Base-by-base conservation (phyloP, 2,888 invertebrate species). In the Rhimphoctona megacephalus region DNA sequence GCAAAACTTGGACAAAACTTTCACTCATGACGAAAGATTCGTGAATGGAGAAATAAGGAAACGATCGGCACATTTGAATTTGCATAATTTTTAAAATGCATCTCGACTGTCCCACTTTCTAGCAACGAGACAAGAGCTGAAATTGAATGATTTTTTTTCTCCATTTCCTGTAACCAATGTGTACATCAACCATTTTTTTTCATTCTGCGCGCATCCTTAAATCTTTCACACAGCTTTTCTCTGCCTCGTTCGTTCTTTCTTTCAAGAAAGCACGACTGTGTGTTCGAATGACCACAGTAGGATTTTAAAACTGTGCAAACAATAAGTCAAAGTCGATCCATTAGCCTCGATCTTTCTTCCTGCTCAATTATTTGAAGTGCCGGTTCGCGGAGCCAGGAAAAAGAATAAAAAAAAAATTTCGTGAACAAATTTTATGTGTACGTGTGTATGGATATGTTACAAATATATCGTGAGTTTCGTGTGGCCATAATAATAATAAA, bases 261-360 rank as follows among this genome's bases (percentile, higher is more conserved):
- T 81, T 80, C 52, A 81, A 84, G 84, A 70, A 85, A 72, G 84
- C 70, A 80, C 85, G 86, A 87, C 80, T 80, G 84, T 88, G 66
- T 64, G 39, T 78, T 39, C 57, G 69, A 43, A 70, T 90, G 86
- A 87, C 85, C 87, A 78, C 78, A 77, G 88, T 88, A 87, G 88
- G 89, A 89, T 91, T 91, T 90, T 89, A 91, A 79, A 90, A 91
- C 90, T 91, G 89, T 91, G 91, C 91, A 91, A 91, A 91, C 90
- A 91, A 77, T 79, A 88, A 30, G 88, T 85, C 86, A 87, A 85
- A 89, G 89, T 86, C 89, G 88, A 90, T 91, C 91, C 91, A 91
- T 91, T 91, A 91, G 90, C 89, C 90, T 25, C 76, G 69, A 82
- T 76, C 82, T 82, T 57, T 82, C 81, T 88, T 88, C 86, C 90